A percentile compares a stretch with the other conserved stretches of the same genome.
phyloP scores from a whole-genome alignment of 1,140 invertebrate genomes.

The Drosophila arawakana region DNA sequence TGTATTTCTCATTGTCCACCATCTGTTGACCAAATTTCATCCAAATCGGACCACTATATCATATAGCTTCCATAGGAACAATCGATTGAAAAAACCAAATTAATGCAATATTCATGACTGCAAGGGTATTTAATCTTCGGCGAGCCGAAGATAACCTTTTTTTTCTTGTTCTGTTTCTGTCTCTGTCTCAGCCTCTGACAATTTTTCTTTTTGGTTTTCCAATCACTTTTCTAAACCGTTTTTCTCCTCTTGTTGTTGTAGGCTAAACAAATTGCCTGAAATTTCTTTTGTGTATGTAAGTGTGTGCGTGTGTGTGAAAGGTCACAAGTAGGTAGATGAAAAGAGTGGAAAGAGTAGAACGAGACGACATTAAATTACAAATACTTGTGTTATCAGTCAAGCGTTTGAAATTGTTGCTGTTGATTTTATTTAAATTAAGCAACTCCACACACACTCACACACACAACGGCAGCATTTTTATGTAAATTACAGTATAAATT shows the following conservation, averaged over 20 bases:
- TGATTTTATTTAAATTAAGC: slow-evolving; percentile 78
- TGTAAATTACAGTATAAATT: slow-evolving; percentile 74
- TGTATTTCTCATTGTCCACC: too few relatives aligned
- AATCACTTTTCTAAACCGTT: slow-evolving; percentile 42
- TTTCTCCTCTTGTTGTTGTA: background rate
- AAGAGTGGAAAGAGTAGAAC: background rate
- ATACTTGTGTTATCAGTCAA: slow-evolving; percentile 69
- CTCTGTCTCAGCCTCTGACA: background rate
- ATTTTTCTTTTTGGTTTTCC: slow-evolving; percentile 52
- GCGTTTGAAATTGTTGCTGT: slow-evolving; percentile 50
- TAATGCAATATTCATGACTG: too few relatives aligned
- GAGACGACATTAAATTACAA: slow-evolving; percentile 50
- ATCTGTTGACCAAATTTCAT: too few relatives aligned
- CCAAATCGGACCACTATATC: too few relatives aligned
- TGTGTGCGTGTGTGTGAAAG: slow-evolving; percentile 32
- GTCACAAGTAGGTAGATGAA: slow-evolving; percentile 28
- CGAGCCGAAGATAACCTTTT: too few relatives aligned
- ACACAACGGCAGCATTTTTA: slow-evolving; percentile 64
- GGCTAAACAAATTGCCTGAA: slow-evolving; percentile 44
- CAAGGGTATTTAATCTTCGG: too few relatives aligned
- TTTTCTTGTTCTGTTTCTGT: slow-evolving; percentile 23
- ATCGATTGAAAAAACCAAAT: too few relatives aligned
- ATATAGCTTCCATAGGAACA: too few relatives aligned
- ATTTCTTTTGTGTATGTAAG: slow-evolving; percentile 42
- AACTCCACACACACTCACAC: slow-evolving; percentile 47